A percentile compares a stretch with the other conserved stretches of the same genome.
phyloP scores from a whole-genome alignment of 2,113 vertebrate genomes.

The Drymodes brunneopygia region DNA sequence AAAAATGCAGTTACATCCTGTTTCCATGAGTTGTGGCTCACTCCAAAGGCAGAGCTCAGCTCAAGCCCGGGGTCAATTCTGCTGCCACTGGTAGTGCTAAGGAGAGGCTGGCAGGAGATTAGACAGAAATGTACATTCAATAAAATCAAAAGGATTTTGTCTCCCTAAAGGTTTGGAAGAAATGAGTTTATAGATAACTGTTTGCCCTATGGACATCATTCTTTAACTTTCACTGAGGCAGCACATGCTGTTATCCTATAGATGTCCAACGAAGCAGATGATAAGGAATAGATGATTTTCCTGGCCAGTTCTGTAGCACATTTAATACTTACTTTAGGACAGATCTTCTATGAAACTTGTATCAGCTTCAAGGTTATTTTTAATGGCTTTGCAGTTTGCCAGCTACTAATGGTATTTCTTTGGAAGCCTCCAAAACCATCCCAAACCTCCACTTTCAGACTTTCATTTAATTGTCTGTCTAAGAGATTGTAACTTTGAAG shows the following conservation, averaged over 20 bases:
- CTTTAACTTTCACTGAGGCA: conserved; percentile 37
- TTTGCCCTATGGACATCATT: conserved; percentile 43
- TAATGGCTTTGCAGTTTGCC: conserved; percentile 56
- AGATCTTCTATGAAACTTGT: conserved; percentile 23
- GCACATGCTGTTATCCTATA: neutral
- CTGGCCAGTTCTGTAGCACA: neutral
- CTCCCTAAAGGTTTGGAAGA: conserved; percentile 55
- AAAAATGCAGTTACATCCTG: neutral
- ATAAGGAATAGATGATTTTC: neutral
- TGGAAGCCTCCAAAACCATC: conserved; percentile 54
- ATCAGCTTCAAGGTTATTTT: conserved; percentile 19
- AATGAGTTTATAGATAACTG: conserved; percentile 64
- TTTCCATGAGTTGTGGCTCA: conserved; percentile 52
- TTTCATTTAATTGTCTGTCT: conserved; percentile 56
- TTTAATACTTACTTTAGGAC: neutral
- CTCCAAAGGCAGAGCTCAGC: conserved; percentile 58
- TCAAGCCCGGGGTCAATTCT: conserved; percentile 64
- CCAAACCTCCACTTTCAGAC: conserved; percentile 48
- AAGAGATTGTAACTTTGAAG: conserved; percentile 57
- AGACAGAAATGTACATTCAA: conserved; percentile 56
- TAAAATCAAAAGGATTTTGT: conserved; percentile 65
- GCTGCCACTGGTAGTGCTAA: conserved; percentile 61
- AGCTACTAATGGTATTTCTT: conserved; percentile 49
- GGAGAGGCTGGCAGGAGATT: conserved; percentile 46
- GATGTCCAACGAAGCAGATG: neutral